Evolutionary conservation across 2,888 invertebrate species (phyloP).

Genomic region (Shargacucullia verbasci): DNA sequence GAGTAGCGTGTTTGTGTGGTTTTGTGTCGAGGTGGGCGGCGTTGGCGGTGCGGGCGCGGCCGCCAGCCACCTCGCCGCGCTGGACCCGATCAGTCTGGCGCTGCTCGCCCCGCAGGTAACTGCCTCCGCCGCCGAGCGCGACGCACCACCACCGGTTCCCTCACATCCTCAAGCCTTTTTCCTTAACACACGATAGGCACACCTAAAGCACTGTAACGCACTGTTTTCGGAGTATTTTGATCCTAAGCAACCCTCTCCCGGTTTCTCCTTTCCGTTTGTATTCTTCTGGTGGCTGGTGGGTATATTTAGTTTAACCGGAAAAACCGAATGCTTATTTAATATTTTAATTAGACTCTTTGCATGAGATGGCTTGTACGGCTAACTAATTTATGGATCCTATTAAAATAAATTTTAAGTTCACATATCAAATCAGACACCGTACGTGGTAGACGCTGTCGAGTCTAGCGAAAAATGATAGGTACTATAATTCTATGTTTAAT

Average conservation of each 20-base stretch:
- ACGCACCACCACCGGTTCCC: slow-evolving; percentile 71
- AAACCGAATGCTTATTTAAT: slow-evolving; percentile 81
- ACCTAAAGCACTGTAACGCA: slow-evolving; percentile 51
- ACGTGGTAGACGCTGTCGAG: no score
- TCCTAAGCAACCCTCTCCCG: slow-evolving; percentile 50
- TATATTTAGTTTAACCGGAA: slow-evolving; percentile 72
- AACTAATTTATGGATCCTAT: slow-evolving; percentile 51
- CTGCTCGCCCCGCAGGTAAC: slow-evolving; percentile 88
- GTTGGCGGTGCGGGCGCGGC: slow-evolving; percentile 88
- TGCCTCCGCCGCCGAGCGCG: slow-evolving; percentile 62
- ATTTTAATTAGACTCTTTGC: slow-evolving; percentile 73
- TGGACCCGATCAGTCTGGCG: slow-evolving; percentile 89
- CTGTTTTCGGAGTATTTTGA: slow-evolving; percentile 30
- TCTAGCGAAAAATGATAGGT: no score
- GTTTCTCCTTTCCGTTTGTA: slow-evolving; percentile 62
- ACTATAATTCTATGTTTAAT: no score
- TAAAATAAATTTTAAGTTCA: neutral
- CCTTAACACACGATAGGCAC: slow-evolving; percentile 33
- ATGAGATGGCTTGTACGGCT: slow-evolving; percentile 82
- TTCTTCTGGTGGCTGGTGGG: slow-evolving; percentile 81
- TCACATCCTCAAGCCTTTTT: slow-evolving; percentile 39
- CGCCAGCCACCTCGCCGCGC: slow-evolving; percentile 88
- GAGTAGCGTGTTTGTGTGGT: slow-evolving; percentile 89
- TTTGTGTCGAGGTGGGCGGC: slow-evolving; percentile 90
- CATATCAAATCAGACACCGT: no score